phyloP scores from a whole-genome alignment of 2,113 vertebrate species.

The Zosterops lateralis region DNA sequence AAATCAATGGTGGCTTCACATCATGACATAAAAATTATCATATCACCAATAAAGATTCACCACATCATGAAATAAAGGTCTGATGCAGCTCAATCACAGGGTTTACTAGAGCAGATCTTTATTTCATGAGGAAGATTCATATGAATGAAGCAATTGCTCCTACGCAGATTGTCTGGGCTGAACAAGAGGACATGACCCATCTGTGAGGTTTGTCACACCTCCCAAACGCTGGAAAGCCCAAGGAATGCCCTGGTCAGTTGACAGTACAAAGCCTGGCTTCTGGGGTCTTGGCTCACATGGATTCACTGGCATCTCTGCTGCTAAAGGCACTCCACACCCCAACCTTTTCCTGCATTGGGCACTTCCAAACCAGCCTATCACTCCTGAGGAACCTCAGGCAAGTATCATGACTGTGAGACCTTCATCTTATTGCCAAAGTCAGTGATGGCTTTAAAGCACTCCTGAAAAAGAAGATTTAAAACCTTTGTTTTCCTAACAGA shows the following conservation, averaged over 20 bases:
- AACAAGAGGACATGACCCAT: not conserved
- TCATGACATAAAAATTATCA: not conserved
- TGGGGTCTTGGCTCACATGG: not conserved
- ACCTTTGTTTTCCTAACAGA: not conserved
- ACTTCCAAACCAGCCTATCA: not conserved
- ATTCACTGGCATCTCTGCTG: not conserved
- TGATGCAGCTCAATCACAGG: not conserved
- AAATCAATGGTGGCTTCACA: not conserved
- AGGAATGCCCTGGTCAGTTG: not conserved
- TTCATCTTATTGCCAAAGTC: not conserved
- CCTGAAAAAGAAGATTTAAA: not conserved
- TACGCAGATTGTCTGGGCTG: not conserved
- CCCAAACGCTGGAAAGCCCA: not conserved
- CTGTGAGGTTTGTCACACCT: not conserved
- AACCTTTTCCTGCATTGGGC: rapidly evolving
- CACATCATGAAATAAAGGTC: not conserved
- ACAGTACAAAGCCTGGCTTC: not conserved
- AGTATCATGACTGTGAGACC: not conserved
- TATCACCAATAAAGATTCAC: not conserved
- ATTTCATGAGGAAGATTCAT: not conserved
- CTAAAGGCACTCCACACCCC: not conserved
- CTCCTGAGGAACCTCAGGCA: not conserved
- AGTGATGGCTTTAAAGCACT: not conserved
- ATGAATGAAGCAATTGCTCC: not conserved
- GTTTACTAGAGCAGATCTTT: not conserved